Conservation (phyloP, 2,888 invertebrate species). For the Scotopteryx bipunctaria region DNA sequence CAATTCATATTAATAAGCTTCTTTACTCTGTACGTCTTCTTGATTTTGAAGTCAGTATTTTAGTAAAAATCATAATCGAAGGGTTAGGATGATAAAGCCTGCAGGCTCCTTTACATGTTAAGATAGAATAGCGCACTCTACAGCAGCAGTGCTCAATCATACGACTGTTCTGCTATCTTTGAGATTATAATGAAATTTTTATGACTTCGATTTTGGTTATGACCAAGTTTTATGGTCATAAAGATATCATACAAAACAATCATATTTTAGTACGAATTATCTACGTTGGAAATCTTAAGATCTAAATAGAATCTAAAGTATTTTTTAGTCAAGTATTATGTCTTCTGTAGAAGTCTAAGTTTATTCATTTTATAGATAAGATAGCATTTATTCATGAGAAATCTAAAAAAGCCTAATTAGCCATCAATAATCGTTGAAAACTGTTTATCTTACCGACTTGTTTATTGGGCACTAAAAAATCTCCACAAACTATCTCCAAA, state of each 20-base stretch:
- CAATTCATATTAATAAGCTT: too few species aligned
- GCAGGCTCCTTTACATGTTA: conserved; percentile 49
- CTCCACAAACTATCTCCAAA: conserved; percentile 45
- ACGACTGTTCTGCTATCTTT: conserved; percentile 76
- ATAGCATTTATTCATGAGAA: too few species aligned
- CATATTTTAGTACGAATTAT: conserved; percentile 1
- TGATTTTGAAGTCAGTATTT: too few species aligned
- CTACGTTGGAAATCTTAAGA: neutral
- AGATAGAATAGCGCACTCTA: conserved; percentile 64
- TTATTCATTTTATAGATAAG: too few species aligned
- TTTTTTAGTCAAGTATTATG: too few species aligned
- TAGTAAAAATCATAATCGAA: neutral
- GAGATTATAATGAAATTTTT: conserved; percentile 80
- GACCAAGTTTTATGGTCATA: conserved; percentile 53
- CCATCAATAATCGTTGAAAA: conserved; percentile 41
- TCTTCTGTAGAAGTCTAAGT: too few species aligned
- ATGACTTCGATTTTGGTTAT: conserved; percentile 66
- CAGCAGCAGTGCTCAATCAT: conserved; percentile 68
- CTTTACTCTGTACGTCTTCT: too few species aligned
- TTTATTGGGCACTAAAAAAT: conserved; percentile 43
- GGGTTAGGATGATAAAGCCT: conserved; percentile 24
- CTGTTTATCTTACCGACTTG: conserved; percentile 46
- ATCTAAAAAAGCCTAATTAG: conserved; percentile 39
- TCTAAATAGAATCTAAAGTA: neutral
- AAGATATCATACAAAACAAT: conserved; percentile 41